Evolutionary conservation across 2,113 vertebrate species (phyloP), one percentile per base, ranked within the genome.

Genomic region (Indicator maculatus): DNA sequence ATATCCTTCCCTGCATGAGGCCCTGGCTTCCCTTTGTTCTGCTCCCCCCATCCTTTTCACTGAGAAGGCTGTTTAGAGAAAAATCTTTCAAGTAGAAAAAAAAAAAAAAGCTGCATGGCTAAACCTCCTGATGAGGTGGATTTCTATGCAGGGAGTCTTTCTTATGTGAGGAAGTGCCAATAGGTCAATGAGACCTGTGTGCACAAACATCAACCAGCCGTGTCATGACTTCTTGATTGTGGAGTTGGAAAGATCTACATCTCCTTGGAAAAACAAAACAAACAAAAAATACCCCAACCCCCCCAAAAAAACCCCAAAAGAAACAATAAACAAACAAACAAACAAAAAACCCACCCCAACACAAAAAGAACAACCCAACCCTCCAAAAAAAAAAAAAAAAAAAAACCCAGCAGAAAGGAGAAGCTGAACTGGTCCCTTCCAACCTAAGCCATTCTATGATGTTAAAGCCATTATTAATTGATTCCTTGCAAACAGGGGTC

Each of bases 181-280:
- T 78, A 83, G 89, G 94, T 93, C 91, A 96, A 63, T 63, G 81
- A 96, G 93, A 95, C 95, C 94, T 91, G 15, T 60, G 71, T 70
- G 66, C 39, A 47, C 3, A 13, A 89, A 64, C 55, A 79, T 63
- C 82, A 79, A 5, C 36, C 86, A 75, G 27, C 86, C 30, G 0
- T 90, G 86, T 89, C 67, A 74, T 93, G 92, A 45, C 67, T 89
- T n/a, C 74, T 76, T 94, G 75, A 73, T 76, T 6, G 2, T 30
- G 65, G 53, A 53, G 70, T 89, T 87, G 61, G 55, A 90, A 88
- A 90, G 71, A 85, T 90, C 73, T 92, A 64, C 44, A 59, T 59
- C 77, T 72, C 65, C 41, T 74, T 50, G 64, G 39, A 59, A 59
- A 58, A 53, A 36, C 36, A 36, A 36, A 36, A 36, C 36, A 36